Evolutionary conservation across 2,888 invertebrate genomes (phyloP), one percentile per base, ranked within the genome.

Genomic region (Tenthredo distinguenda): DNA sequence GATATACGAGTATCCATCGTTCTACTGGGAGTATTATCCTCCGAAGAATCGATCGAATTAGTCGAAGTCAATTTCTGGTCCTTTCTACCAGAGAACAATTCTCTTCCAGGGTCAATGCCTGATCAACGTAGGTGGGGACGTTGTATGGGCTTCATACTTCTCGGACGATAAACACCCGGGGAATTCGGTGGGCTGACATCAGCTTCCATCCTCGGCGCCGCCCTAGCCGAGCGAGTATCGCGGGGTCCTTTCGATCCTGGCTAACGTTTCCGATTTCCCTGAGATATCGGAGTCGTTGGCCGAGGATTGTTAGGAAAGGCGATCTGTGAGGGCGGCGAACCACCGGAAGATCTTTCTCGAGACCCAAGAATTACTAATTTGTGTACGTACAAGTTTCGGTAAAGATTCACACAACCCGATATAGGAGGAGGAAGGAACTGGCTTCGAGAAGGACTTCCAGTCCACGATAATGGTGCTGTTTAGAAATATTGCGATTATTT

Each of bases 101-200:
- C 15, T 83, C 31, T 83, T 83, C 9, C 50, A 99, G 98, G 98
- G 98, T 85, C 99, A 99, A 94, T 99, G 99, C 94, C 95, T 99
- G 87, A 96, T 99, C 87, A 99, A 98, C 89, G 98, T 99, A 18
- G 98, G 98, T 74, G 99, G 99, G 0, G 99, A 99, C 94, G 98
- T 98, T 2, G 98, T 99, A 3, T 96, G 96, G 89, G 96, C 97
- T 18, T 96, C 97, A 15, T 97, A 97, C 93, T 96, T 94, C 89
- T 93, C 94, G 85, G 95, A 95, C 87, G 95, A 95, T 37, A 92
- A 91, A 84, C 91, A 91, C 62, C 87, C 87, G 34, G 76, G 72
- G 55, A 84, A 55, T 55, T 87, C 90, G 84, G 92, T 92, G 89
- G 92, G 92, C 92, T 93, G 93, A 93, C 93, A 90, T 84, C 93